These are phyloP conservation scores for Cyprinodon tularosa DNA, from an alignment of 2,113 vertebrate species.

Conservation along the genomic window DNA sequence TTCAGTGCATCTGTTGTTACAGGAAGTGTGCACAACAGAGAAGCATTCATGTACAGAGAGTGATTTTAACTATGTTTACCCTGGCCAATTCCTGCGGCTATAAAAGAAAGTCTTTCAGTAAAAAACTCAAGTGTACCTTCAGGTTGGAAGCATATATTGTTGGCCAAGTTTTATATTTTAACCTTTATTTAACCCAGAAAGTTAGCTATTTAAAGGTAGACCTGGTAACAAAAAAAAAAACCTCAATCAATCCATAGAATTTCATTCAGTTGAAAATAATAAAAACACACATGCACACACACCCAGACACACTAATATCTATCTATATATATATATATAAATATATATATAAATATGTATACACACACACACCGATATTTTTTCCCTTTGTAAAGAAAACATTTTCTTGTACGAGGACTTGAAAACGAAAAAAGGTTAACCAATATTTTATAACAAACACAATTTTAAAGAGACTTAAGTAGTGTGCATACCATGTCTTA, in stretches of 20 bases:
- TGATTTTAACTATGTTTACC: conserved; percentile 46
- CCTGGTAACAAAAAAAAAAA: neutral
- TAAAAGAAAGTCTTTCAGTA: conserved; percentile 35
- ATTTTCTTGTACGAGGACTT: too few species aligned
- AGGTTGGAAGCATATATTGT: conserved; percentile 23
- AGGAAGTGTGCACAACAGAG: conserved; percentile 48
- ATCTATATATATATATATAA: too few species aligned
- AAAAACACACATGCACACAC: too few species aligned
- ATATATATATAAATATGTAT: too few species aligned
- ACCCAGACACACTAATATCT: too few species aligned
- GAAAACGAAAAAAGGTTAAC: neutral
- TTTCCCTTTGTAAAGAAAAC: too few species aligned
- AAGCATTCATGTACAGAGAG: conserved; percentile 55
- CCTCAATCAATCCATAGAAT: too few species aligned
- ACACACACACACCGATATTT: too few species aligned
- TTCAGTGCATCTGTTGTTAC: conserved; percentile 49
- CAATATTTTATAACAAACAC: conserved; percentile 4
- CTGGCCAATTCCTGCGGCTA: conserved; percentile 36
- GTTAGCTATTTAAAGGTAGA: too few species aligned
- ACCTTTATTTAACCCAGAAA: too few species aligned
- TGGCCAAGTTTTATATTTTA: too few species aligned
- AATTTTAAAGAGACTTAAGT: neutral
- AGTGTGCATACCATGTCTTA: neutral
- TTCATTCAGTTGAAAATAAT: too few species aligned
- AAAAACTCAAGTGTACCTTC: conserved; percentile 19